Base-by-base conservation (phyloP, 2,113 vertebrate species). In the Oenanthe oenanthe region DNA sequence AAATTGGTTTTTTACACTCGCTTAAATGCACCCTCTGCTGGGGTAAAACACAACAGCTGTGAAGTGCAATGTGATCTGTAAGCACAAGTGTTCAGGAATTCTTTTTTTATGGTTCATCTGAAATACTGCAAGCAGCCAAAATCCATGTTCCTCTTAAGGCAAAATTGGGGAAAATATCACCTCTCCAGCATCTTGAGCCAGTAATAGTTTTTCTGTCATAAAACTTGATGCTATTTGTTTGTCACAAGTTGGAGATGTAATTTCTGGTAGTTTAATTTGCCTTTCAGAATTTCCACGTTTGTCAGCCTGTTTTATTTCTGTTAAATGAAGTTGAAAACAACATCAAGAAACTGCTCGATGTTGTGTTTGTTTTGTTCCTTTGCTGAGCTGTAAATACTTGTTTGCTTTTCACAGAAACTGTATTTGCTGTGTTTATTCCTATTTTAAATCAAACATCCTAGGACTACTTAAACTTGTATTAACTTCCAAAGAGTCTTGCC, bases 11-110 rank as follows among this genome's bases (percentile, higher is more conserved):
- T 90, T 93, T 93, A 88, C 91, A 95, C 89, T 95, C 94, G 16
- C 93, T 92, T 95, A 91, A 95, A 97, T 96, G 93, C 95, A 95
- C 91, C 96, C 95, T 96, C 96, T 93, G 91, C 94, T 96, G 94
- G 94, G 95, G 94, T 92, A 57, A 92, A 91, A 82, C 89, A 89
- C 91, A 92, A 75, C 94, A 96, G 89, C 96, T 96, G 93, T 91
- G 84, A 81, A 91, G 91, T 92, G 91, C 93, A 95, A 86, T 92
- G 65, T 60, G 84, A 95, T 95, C 92, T 74, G 58, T 91, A 53
- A 61, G 91, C 85, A 89, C 86, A 91, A 92, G 76, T 94, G 84
- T 89, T 95, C 65, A 65, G 73, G 53, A 94, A 56, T 91, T 95
- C 84, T 87, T 12, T 65, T 93, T 87, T 36, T 89, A 75, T 85